Evolutionary conservation across 2,888 invertebrate genomes (phyloP), one percentile per base, ranked within the genome.

Genomic region (Epistrophe eligans): DNA sequence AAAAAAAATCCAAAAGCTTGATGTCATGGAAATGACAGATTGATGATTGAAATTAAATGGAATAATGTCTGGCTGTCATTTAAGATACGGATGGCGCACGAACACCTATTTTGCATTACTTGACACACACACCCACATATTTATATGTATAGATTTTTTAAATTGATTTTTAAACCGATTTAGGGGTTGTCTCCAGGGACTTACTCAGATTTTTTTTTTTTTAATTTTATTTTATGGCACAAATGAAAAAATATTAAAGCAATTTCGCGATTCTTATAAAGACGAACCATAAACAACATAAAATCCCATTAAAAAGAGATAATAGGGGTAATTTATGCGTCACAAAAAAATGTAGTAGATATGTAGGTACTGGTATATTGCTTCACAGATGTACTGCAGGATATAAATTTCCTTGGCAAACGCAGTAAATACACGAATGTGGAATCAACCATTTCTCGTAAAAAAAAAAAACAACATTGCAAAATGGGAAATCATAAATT

Each of bases 311-410:
- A 73, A 79, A 79, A 67, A 11, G 35, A 70, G 60, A 83, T 79
- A 83, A 83, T 74, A 83, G 67, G 32, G 67, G 73, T 79, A 79
- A 83, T 83, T 79, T 83, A 83, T 83, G 79, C 52, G 52, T 60
- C 73, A 40, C 52, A 79, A 11, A 70, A 72, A 77, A 57, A 64
- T 38, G 10, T 35, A 24, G 24, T 24, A 24, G 24, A 24, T 24
- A 24, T 24, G 24, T 24, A 24, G 24, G 19, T 32, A 28, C 11
- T n/a, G 6, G 15, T 62, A 35, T 45, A 19, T 38, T 48, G 48
- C 40, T 17, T 35, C 38, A 35, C 35, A 55, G 55, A 55, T n/a
- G 55, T 55, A 48, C 24, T 73, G 79, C 83, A 73, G 45, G 62
- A 74, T 70, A 71, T 79, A 52, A 64, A 57, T 71, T 24, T 73